These are phyloP conservation scores for Microhierax caerulescens DNA, from an alignment of 2,797 vertebrate species.

Conservation along the genomic window DNA sequence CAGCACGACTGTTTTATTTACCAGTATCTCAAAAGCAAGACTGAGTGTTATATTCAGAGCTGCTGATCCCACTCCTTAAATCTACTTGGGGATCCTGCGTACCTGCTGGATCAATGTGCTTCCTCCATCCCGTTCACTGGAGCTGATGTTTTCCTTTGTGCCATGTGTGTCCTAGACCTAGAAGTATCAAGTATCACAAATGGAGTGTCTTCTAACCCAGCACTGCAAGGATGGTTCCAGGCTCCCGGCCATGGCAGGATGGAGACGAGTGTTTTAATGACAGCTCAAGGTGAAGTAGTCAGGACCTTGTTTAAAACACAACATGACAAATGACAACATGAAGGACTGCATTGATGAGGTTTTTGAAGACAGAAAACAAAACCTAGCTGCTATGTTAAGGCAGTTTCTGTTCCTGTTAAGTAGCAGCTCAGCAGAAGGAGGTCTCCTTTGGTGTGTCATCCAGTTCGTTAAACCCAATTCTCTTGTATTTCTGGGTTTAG, in stretches of 20 bases:
- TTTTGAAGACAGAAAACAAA: slow-evolving; percentile 1
- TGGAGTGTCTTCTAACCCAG: neutral
- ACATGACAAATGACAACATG: neutral
- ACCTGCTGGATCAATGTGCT: neutral
- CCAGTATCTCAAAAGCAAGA: neutral
- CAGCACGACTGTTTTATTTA: neutral
- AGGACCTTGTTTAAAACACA: neutral
- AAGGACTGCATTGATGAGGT: neutral
- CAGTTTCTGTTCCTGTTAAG: slow-evolving; percentile 58
- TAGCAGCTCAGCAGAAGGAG: slow-evolving; percentile 64
- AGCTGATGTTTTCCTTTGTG: neutral
- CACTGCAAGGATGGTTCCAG: neutral
- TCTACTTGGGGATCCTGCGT: neutral
- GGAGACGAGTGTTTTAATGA: neutral
- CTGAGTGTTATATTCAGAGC: neutral
- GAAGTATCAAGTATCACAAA: neutral
- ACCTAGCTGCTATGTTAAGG: slow-evolving; percentile 62
- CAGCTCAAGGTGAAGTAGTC: neutral
- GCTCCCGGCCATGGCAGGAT: neutral
- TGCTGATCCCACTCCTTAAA: neutral
- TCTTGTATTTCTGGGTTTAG: slow-evolving; percentile 44
- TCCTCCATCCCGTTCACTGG: neutral
- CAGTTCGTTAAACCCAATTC: slow-evolving; percentile 42
- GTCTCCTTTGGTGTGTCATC: slow-evolving; percentile 62
- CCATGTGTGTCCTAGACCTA: neutral